Evolutionary conservation across 2,888 invertebrate genomes (phyloP).

Genomic region (Clepsis dumicolana): DNA sequence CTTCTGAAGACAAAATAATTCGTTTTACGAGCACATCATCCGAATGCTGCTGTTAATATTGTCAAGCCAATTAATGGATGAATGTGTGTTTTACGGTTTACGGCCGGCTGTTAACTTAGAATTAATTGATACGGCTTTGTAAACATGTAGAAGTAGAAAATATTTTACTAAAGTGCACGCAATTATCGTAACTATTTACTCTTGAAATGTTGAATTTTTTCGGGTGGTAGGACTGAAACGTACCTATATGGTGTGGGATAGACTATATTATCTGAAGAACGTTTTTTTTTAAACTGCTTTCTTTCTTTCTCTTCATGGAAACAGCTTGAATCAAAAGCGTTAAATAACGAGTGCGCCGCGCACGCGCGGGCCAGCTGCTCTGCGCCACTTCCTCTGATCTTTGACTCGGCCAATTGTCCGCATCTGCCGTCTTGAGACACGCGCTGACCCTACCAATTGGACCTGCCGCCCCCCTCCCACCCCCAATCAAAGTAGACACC

Average conservation of each 20-base stretch:
- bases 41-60: conserved; percentile 41
- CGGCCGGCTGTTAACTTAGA: conserved; percentile 14
- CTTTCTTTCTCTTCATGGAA: conserved; percentile 24
- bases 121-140: conserved; percentile 23
- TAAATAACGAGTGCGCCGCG: conserved; percentile 51
- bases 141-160: background rate
- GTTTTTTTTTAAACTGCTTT: no score
- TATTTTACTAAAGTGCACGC: background rate
- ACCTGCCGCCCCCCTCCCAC: conserved; percentile 51
- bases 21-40: conserved; percentile 37
- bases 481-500: conserved; percentile 48
- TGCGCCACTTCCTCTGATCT: conserved; percentile 82
- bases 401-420: conserved; percentile 81
- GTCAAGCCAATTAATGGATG: conserved; percentile 35
- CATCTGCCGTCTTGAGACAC: conserved; percentile 80
- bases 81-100: conserved; percentile 58
- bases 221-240: no score
- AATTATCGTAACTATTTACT: background rate
- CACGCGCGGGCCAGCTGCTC: conserved; percentile 65
- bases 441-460: conserved; percentile 49
- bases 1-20: conserved; percentile 42
- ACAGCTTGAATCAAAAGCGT: conserved; percentile 36
- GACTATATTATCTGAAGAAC: no score
- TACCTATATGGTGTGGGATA: no score
- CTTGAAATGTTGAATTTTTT: no score